Evolutionary conservation across 2,888 invertebrate genomes (phyloP), one percentile per base, ranked within the genome.

Genomic region (Pharmacophagus antenor): DNA sequence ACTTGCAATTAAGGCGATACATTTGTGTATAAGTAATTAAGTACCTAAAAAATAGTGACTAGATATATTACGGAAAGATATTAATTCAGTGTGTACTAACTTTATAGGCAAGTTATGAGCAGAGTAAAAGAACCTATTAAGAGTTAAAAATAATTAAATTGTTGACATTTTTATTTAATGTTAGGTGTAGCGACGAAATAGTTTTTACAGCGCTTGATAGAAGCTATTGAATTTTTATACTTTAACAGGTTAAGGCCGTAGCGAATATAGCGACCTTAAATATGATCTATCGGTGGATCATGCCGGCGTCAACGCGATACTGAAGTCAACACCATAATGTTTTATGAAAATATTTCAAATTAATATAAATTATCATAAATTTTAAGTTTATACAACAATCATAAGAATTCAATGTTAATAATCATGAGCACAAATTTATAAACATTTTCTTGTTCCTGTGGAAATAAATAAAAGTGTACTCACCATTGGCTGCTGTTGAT

Each of bases 401-500:
- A 15, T 6, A 37, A 37, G n/a, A n/a, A n/a, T n/a, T 37, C 37
- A 37, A 37, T n/a, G n/a, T 37, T 37, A 15, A n/a, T 27, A 27
- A 27, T 27, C 3, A 10, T n/a, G n/a, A 15, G n/a, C n/a, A 37
- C 37, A 37, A n/a, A n/a, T n/a, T 15, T 37, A 37, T n/a, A 31
- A 37, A 5, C 27, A 4, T 27, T 6, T 27, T 10, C 8, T 6
- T 27, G 37, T 37, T 37, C 37, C 37, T 37, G 37, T 15, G n/a
- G 37, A 37, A 37, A n/a, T n/a, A 37, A 37, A 37, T 2, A n/a
- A n/a, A 56, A 55, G 57, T 44, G 62, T 64, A 88, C 90, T 88
- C 71, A 90, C 90, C 90, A 90, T 85, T 62, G 88, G 89, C 72
- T 86, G 80, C 72, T 87, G 87, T 64, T 87, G 84, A 64, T 90